phyloP scores from a whole-genome alignment of 1,140 invertebrate species.

The Cydia splendana region DNA sequence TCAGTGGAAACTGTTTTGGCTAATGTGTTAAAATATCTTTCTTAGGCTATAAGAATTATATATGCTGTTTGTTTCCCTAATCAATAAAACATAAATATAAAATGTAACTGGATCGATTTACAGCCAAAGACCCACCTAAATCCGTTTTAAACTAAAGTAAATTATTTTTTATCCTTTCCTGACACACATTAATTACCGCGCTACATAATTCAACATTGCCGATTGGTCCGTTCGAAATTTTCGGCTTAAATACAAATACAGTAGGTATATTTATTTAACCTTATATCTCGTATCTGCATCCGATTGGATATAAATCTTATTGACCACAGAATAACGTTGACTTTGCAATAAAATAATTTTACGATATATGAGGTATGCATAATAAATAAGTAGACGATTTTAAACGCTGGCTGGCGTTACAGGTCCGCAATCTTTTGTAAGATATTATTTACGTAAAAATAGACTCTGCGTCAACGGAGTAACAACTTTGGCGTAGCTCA shows the following conservation, averaged over 20 bases:
- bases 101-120: too few relatives aligned
- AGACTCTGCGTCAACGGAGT: neutral
- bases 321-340: neutral
- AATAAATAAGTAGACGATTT: neutral
- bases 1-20: too few relatives aligned
- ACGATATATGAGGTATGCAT: neutral
- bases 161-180: neutral
- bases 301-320: neutral
- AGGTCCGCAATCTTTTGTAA: neutral
- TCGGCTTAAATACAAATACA: neutral
- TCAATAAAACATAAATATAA: too few relatives aligned
- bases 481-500: neutral
- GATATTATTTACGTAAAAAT: neutral
- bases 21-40: too few relatives aligned
- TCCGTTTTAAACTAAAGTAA: too few relatives aligned
- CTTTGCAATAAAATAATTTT: neutral
- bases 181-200: neutral
- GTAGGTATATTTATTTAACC: neutral
- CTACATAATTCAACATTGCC: constrained; percentile 2
- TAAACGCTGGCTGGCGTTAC: neutral
- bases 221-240: constrained; percentile 1
- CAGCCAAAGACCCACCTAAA: too few relatives aligned
- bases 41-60: too few relatives aligned
- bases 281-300: neutral
- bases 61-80: too few relatives aligned